Evolutionary conservation across 2,888 invertebrate species (phyloP), one percentile per base, ranked within the genome.

Genomic region (Polyommatus iphigenia): DNA sequence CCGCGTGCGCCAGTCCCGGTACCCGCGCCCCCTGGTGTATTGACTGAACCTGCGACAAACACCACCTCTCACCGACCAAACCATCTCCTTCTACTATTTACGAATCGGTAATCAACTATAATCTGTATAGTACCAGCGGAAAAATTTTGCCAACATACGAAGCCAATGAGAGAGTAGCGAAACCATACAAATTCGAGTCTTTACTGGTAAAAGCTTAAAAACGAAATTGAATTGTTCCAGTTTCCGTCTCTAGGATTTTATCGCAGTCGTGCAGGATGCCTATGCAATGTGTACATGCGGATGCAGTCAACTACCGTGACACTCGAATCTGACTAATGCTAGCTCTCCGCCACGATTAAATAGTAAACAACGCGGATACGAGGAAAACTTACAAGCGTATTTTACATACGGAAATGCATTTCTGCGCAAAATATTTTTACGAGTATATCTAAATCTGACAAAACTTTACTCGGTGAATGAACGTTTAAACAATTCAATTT

Each of bases 1-100:
- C 80, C 96, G 94, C 78, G 94, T 94, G 82, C 96, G 93, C 96
- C 96, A 96, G 89, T 96, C 96, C 84, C 96, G 94, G 92, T 96
- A 96, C 73, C 96, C 96, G 83, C 95, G 92, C 85, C 95, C 95
- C 91, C 95, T 95, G 90, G 94, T 92, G 93, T 94, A 94, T 90
- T 94, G 94, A 92, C 90, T 94, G 94, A 93, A 94, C 93, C 94
- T 94, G 94, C 88, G 88, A 89, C 87, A 88, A 89, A 89, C 81
- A 59, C 76, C 67, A 57, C 32, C 54, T 46, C 24, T 54, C 72
- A 72, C 71, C 73, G 50, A 78, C 67, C 71, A 71, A 73, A 71
- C 41, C 2, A 46, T 20, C 46, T 2, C 36, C 50, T n/a, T 13
- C 50, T 18, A 6, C 54, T 18, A 72, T n/a, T n/a, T 18, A 54